Conservation (phyloP, 2,797 vertebrate species). For the Sphenopsis melanotis region DNA sequence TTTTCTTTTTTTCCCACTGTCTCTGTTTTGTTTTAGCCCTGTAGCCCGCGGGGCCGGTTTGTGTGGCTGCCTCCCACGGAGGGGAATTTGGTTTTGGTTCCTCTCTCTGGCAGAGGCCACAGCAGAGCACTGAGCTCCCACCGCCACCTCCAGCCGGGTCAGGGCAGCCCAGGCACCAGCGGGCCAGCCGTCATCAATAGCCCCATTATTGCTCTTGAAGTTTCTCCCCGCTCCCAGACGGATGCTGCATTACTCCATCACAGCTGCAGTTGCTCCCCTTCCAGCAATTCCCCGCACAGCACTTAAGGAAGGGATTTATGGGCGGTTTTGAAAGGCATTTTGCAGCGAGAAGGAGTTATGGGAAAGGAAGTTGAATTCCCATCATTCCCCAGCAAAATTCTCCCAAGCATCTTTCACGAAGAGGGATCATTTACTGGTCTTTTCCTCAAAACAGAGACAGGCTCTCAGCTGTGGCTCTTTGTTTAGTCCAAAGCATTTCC, state of each 20-base stretch:
- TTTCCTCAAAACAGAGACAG: not conserved
- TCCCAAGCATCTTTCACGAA: not conserved
- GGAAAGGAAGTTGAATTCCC: conserved; percentile 56
- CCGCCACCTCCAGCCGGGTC: not conserved
- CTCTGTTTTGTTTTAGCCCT: conserved; percentile 30
- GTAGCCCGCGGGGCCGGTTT: not conserved
- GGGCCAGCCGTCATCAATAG: not conserved
- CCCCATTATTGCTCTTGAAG: conserved; percentile 20
- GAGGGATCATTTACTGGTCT: conserved; percentile 1
- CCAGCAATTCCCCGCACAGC: conserved; percentile 54
- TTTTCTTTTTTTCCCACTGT: not conserved
- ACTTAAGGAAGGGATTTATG: conserved; percentile 56
- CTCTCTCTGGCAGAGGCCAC: not conserved
- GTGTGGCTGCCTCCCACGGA: conserved; percentile 25
- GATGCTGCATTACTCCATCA: conserved; percentile 9
- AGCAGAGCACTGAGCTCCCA: not conserved
- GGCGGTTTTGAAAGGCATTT: conserved; percentile 47
- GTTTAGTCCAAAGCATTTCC: conserved; percentile 5
- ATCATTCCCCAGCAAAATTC: conserved; percentile 24
- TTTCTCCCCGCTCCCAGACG: not conserved
- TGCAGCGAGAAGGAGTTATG: conserved; percentile 7
- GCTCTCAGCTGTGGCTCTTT: conserved; percentile 36
- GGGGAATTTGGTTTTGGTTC: not conserved
- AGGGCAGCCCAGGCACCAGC: conserved; percentile 1
- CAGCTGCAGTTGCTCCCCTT: conserved; percentile 60